These are phyloP conservation scores for Drosophila robusta DNA, from an alignment of 2,888 invertebrate genomes.

Conservation along the genomic window DNA sequence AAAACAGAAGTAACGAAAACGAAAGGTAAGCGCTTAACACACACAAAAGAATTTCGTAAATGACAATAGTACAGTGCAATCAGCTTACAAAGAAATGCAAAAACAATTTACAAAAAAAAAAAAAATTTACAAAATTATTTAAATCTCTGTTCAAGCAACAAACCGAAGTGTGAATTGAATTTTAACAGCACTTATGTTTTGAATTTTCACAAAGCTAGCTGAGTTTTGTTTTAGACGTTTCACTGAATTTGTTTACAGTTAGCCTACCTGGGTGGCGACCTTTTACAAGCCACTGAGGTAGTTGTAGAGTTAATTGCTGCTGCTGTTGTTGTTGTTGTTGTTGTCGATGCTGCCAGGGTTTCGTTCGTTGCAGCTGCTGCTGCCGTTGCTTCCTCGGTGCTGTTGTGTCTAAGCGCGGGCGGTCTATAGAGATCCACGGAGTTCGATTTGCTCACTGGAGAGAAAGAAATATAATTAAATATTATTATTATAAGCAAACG, in stretches of 20 bases:
- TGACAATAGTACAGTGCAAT: slow-evolving; percentile 14
- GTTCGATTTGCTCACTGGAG: slow-evolving; percentile 79
- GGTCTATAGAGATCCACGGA: slow-evolving; percentile 86
- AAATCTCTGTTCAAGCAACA: background rate
- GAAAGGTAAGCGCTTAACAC: slow-evolving; percentile 43
- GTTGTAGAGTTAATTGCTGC: slow-evolving; percentile 42
- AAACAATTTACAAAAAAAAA: slow-evolving; percentile 9
- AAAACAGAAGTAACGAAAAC: slow-evolving; percentile 65
- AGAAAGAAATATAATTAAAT: slow-evolving; percentile 21
- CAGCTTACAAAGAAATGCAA: slow-evolving; percentile 12
- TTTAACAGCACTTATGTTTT: background rate
- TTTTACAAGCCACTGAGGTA: slow-evolving; percentile 48
- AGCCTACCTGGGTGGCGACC: slow-evolving; percentile 58
- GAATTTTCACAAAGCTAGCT: background rate
- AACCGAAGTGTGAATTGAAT: background rate
- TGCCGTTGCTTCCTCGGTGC: slow-evolving; percentile 36
- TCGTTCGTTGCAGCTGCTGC: slow-evolving; percentile 38
- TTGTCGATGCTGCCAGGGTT: slow-evolving; percentile 35
- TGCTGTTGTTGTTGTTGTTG: slow-evolving; percentile 33
- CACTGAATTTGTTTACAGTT: background rate
- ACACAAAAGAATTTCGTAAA: slow-evolving; percentile 66
- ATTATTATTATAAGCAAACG: slow-evolving; percentile 45
- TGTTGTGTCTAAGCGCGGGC: slow-evolving; percentile 85
- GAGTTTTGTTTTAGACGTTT: background rate
- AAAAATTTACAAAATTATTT: background rate